phyloP scores from a whole-genome alignment of 2,113 vertebrate species.

The Miniopterus natalensis region DNA sequence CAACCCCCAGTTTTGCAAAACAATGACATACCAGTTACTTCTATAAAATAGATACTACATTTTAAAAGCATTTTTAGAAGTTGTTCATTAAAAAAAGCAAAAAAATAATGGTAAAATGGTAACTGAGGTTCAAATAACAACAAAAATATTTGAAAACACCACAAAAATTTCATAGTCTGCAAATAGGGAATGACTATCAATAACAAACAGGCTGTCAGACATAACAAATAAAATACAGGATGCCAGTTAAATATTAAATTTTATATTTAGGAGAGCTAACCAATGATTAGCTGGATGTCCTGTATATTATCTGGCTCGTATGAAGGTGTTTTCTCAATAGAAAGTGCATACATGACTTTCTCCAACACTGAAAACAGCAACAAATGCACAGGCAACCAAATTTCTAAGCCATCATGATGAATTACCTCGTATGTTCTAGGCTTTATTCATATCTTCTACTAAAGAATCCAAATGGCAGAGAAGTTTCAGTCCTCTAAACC shows the following conservation, averaged over 20 bases:
- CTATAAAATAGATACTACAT: background rate
- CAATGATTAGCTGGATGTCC: background rate
- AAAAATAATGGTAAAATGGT: background rate
- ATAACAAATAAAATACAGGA: background rate
- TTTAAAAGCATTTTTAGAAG: background rate
- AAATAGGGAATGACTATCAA: background rate
- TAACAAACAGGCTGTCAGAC: background rate
- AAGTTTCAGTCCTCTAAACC: background rate
- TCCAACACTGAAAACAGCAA: background rate
- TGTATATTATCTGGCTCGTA: background rate
- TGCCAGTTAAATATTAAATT: background rate
- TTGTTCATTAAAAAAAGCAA: background rate
- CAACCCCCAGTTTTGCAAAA: background rate
- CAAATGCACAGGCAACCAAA: background rate
- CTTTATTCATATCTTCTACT: background rate
- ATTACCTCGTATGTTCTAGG: background rate
- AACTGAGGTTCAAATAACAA: background rate
- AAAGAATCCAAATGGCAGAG: background rate
- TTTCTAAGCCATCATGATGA: background rate
- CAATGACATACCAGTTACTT: background rate
- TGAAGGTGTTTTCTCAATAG: background rate
- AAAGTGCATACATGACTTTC: background rate
- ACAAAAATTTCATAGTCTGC: background rate
- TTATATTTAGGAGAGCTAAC: background rate
- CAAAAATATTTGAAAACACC: background rate